A percentile compares a stretch with the other conserved stretches of the same genome.
phyloP scores from a whole-genome alignment of 2,797 vertebrate genomes.

The Apogon hyalosoma region DNA sequence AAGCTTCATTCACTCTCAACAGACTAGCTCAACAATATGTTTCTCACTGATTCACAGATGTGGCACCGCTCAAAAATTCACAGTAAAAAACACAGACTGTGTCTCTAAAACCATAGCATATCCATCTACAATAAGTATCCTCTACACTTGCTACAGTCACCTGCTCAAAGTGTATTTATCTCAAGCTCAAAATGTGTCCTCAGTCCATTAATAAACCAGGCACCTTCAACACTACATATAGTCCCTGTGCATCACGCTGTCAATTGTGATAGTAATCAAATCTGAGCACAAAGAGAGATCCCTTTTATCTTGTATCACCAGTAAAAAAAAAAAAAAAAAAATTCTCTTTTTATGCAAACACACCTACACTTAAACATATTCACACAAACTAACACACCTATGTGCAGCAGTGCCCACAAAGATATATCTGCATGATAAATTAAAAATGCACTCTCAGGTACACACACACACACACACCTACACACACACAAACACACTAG shows the following conservation, averaged over 20 bases:
- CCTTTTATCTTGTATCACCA: conserved; percentile 29
- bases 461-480: conserved; percentile 8
- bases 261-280: conserved; percentile 27
- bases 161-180: too few species aligned
- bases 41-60: not conserved
- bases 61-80: not conserved
- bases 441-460: conserved; percentile 28
- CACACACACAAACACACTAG: conserved; percentile 6
- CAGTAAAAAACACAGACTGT: conserved; percentile 3
- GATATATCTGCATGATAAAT: conserved; percentile 28
- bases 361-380: conserved; percentile 4
- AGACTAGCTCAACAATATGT: not conserved
- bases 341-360: conserved; percentile 10
- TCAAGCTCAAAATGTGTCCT: conserved; percentile 4
- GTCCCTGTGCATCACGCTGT: not conserved
- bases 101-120: conserved; percentile 1
- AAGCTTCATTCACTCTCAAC: conserved; percentile 1
- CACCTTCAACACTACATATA: not conserved
- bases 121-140: conserved; percentile 1
- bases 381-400: conserved; percentile 9
- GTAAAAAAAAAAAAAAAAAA: conserved; percentile 12
- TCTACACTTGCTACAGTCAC: not conserved
- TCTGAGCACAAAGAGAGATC: conserved; percentile 29
- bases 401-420: conserved; percentile 31
- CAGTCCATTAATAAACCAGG: conserved; percentile 15